A percentile compares a stretch with the other conserved stretches of the same genome.
phyloP scores from a whole-genome alignment of 2,113 vertebrate genomes.

The Oceanites oceanicus region DNA sequence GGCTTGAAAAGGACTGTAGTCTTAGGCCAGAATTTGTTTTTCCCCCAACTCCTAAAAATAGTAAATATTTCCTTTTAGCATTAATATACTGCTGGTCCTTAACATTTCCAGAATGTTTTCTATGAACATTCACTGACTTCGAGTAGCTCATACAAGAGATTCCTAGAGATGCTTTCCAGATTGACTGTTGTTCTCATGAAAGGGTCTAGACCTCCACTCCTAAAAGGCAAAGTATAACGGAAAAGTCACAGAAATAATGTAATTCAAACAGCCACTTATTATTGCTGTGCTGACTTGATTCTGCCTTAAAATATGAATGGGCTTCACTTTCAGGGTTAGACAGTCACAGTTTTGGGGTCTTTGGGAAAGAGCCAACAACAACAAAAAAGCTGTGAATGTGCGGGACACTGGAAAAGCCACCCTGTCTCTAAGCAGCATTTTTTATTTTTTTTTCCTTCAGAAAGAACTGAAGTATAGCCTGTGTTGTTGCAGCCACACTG shows the following conservation, averaged over 20 bases:
- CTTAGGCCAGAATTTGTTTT: not conserved
- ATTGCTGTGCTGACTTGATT: not conserved
- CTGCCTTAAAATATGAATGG: not conserved
- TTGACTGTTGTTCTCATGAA: not conserved
- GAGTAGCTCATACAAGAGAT: not conserved
- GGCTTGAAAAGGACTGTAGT: not conserved
- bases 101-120: not conserved
- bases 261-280: not conserved
- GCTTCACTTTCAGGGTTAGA: not conserved
- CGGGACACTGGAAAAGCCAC: not conserved
- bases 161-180: not conserved
- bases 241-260: not conserved
- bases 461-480: not conserved
- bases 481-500: not conserved
- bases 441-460: not conserved
- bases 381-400: not conserved
- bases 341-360: not conserved
- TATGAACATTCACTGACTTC: not conserved
- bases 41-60: not conserved
- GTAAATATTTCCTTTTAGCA: not conserved
- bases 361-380: not conserved
- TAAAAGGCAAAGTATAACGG: not conserved
- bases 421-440: not conserved
- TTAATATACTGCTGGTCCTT: not conserved
- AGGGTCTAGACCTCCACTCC: not conserved